Evolutionary conservation across 2,113 vertebrate species (phyloP).

Genomic region (Pipa parva): DNA sequence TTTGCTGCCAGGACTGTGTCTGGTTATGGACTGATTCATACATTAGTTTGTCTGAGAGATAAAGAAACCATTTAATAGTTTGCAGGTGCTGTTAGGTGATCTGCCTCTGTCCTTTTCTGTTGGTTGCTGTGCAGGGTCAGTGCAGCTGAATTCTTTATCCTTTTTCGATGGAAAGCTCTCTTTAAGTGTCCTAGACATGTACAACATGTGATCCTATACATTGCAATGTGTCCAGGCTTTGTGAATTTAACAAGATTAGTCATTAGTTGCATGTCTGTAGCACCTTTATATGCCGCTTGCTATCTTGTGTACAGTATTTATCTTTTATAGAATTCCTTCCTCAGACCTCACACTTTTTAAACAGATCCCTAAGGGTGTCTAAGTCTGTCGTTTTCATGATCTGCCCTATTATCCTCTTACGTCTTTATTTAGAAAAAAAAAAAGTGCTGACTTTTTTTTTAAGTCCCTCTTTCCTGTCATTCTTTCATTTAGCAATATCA

Average conservation of each 20-base stretch:
- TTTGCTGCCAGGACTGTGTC: constrained; percentile 53
- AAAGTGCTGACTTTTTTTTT: no score
- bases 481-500: no score
- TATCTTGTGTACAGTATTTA: not conserved
- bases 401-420: not conserved
- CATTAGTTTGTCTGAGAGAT: constrained; percentile 52
- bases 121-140: constrained; percentile 39
- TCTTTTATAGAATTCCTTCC: not conserved
- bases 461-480: no score
- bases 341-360: not conserved
- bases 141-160: constrained; percentile 43
- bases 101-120: constrained; percentile 49
- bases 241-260: not conserved
- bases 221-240: not conserved
- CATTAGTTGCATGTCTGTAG: not conserved
- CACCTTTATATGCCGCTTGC: not conserved
- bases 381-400: not conserved
- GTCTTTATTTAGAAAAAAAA: no score
- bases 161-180: constrained; percentile 28
- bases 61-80: constrained; percentile 48
- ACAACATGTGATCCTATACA: not conserved
- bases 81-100: constrained; percentile 61
- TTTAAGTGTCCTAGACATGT: not conserved
- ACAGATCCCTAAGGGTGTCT: not conserved
- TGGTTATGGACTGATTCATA: constrained; percentile 61